Conservation (phyloP, 2,113 vertebrate genomes). For the Lamprologus callipterus region DNA sequence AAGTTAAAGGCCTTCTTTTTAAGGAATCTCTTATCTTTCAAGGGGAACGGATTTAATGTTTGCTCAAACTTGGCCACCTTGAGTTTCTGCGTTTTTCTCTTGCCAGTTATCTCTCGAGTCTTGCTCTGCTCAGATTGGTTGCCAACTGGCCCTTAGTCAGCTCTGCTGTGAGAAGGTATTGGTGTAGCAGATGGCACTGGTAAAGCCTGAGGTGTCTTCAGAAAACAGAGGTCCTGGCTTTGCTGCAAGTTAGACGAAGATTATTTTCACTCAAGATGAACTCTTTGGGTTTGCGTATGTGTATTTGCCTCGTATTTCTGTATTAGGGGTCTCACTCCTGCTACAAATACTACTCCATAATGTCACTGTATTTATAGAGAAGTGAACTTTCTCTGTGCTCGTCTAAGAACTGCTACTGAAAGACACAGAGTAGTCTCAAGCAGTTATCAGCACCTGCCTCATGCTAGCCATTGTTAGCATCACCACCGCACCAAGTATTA, state of each 20-base stretch:
- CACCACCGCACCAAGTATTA: background rate
- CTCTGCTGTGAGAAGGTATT: slow-evolving; percentile 52
- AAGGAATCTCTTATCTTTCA: slow-evolving; percentile 26
- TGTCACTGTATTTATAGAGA: slow-evolving; percentile 1
- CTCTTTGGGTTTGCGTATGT: background rate
- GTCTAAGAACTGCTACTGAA: slow-evolving; percentile 20
- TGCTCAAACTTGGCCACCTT: slow-evolving; percentile 35
- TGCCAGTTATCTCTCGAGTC: slow-evolving; percentile 52
- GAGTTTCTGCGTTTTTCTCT: slow-evolving; percentile 19
- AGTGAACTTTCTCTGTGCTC: background rate
- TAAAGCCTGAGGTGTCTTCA: slow-evolving; percentile 55
- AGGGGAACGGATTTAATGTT: slow-evolving; percentile 25
- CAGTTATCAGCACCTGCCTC: slow-evolving; percentile 44
- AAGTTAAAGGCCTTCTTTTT: slow-evolving; percentile 5
- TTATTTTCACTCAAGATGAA: slow-evolving; percentile 42
- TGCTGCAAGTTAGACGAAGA: slow-evolving; percentile 14
- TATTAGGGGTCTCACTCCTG: background rate
- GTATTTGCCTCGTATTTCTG: background rate
- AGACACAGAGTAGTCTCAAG: background rate
- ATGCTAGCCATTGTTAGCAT: slow-evolving; percentile 28
- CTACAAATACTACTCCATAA: background rate
- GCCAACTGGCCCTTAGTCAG: slow-evolving; percentile 63
- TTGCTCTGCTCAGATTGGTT: slow-evolving; percentile 43
- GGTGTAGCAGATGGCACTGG: slow-evolving; percentile 59
- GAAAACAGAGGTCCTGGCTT: slow-evolving; percentile 53